Percentiles rank a stretch among this genome's conserved stretches.
phyloP scores from a whole-genome alignment of 2,113 vertebrate genomes.

The Paedocypris sp. region DNA sequence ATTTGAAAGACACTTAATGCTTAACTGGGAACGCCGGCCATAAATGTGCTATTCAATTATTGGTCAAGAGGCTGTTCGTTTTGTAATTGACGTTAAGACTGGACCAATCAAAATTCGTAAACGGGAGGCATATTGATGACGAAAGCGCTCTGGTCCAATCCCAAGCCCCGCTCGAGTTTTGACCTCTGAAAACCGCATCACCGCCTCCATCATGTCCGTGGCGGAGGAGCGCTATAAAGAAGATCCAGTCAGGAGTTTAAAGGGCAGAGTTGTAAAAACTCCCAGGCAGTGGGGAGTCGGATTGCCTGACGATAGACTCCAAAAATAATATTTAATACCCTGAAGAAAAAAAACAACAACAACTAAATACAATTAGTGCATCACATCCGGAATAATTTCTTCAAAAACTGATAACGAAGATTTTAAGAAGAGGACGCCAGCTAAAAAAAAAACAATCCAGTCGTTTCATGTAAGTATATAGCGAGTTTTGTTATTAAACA shows the following conservation, averaged over 20 bases:
- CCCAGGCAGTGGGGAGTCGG: conserved; percentile 57
- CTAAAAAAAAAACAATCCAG: not conserved
- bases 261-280: conserved; percentile 71
- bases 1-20: not conserved
- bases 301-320: conserved; percentile 1
- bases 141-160: conserved; percentile 40
- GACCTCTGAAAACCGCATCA: conserved; percentile 59
- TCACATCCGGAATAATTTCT: conserved; percentile 41
- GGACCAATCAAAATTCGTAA: conserved; percentile 37
- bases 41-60: conserved; percentile 13
- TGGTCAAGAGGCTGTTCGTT: not conserved
- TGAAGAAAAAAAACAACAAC: conserved; percentile 6
- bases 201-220: conserved; percentile 57
- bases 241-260: conserved; percentile 48
- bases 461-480: conserved; percentile 13
- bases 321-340: conserved; percentile 1
- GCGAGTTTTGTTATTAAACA: not conserved
- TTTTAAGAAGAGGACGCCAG: not conserved
- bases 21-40: not conserved
- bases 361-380: conserved; percentile 8
- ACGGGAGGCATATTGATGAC: conserved; percentile 28
- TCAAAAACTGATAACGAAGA: not conserved
- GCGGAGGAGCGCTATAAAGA: conserved; percentile 63
- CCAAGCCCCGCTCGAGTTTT: conserved; percentile 39
- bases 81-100: not conserved